phyloP scores from a whole-genome alignment of 2,797 vertebrate genomes.

The Bradypus variegatus region DNA sequence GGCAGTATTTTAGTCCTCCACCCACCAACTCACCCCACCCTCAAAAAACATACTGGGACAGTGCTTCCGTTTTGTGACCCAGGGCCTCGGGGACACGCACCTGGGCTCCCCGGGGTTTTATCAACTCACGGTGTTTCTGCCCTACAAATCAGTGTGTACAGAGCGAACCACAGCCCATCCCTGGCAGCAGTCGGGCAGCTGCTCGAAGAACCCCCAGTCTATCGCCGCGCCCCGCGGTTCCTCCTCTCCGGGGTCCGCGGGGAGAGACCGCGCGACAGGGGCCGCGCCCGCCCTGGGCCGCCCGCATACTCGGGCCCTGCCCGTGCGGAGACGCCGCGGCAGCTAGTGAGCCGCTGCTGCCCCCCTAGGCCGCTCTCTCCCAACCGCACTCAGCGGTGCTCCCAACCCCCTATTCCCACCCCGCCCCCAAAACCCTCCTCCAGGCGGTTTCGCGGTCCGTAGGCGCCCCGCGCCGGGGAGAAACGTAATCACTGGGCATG shows the following conservation, averaged over 20 bases:
- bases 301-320: no score
- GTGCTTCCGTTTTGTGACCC: not conserved
- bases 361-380: conserved; percentile 57
- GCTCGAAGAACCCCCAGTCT: accelerated
- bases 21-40: no score
- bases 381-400: not conserved
- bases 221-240: accelerated
- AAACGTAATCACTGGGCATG: not conserved
- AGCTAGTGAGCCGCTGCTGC: conserved; percentile 60
- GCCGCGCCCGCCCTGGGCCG: not conserved
- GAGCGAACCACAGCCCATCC: not conserved
- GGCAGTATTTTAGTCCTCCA: not conserved
- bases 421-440: not conserved
- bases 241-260: not conserved
- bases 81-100: not conserved
- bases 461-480: accelerated
- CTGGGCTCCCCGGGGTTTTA: not conserved
- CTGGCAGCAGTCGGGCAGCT: not conserved
- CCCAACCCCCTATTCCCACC: not conserved
- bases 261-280: no score
- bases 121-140: not conserved
- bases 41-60: not conserved
- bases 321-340: not conserved
- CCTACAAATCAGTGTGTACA: not conserved
- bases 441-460: not conserved